Conservation (phyloP, 1,140 invertebrate species). For the Drosophila nasuta region DNA sequence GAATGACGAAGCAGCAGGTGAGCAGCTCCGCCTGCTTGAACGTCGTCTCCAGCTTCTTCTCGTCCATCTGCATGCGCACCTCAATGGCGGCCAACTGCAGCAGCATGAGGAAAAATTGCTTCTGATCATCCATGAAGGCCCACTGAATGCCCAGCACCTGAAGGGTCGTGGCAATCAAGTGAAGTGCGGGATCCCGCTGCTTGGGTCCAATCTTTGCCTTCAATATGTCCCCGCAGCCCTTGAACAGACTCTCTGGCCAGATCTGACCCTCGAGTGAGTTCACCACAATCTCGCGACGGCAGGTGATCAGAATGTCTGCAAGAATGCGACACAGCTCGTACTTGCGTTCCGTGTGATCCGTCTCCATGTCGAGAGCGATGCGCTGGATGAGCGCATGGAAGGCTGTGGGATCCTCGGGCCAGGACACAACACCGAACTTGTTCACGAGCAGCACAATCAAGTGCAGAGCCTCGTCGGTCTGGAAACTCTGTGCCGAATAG, state of each 20-base stretch:
- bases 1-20: slow-evolving; percentile 92
- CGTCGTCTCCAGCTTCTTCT: slow-evolving; percentile 92
- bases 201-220: slow-evolving; percentile 94
- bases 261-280: slow-evolving; percentile 88
- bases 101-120: slow-evolving; percentile 92
- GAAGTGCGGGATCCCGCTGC: slow-evolving; percentile 94
- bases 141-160: slow-evolving; percentile 94
- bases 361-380: slow-evolving; percentile 94
- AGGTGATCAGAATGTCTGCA: slow-evolving; percentile 90
- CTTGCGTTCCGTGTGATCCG: slow-evolving; percentile 93
- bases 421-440: slow-evolving; percentile 89
- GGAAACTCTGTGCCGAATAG: slow-evolving; percentile 93
- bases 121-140: slow-evolving; percentile 91
- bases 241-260: slow-evolving; percentile 92
- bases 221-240: slow-evolving; percentile 92
- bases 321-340: slow-evolving; percentile 93
- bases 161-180: slow-evolving; percentile 91
- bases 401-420: slow-evolving; percentile 89
- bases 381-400: slow-evolving; percentile 94
- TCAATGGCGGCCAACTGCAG: slow-evolving; percentile 95
- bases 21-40: slow-evolving; percentile 91
- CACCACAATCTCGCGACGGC: slow-evolving; percentile 88
- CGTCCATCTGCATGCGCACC: slow-evolving; percentile 96
- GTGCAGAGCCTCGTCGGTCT: slow-evolving; percentile 93
- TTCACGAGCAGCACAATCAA: slow-evolving; percentile 90